Evolutionary conservation across 2,888 invertebrate species (phyloP), one percentile per base, ranked within the genome.

Genomic region (Parasteatoda lunata): DNA sequence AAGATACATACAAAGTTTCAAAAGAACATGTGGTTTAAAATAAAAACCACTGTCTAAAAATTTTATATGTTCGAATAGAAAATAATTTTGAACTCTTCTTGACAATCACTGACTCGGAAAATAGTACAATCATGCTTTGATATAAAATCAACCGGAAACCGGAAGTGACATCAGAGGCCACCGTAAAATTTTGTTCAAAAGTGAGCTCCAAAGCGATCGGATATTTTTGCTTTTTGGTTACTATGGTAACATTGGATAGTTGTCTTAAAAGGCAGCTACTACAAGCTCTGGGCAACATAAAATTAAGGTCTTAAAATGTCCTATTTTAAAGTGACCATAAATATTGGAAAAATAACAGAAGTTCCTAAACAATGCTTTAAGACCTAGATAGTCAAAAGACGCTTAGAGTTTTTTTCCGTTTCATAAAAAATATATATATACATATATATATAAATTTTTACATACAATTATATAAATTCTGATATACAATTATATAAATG

Each of bases 71-170:
- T 30, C 30, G 2, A 30, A 30, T 45, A 30, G 68, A 15, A 68
- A 68, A 68, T 68, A 15, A 30, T 68, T 68, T 15, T 70, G 70
- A 48, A 30, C 30, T 30, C 30, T 30, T 30, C 48, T 47, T 47
- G 70, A 54, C 15, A n/a, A 6, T 47, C 59, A 59, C 4, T 5
- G 11, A 6, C 59, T 8, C 15, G 30, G 48, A 75, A 52, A 72
- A 72, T 47, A 54, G 64, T 54, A 64, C 64, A 30, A 45, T 70
- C 52, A 45, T 78, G 15, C 9, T 69, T 52, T 59, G 15, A 68
- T 69, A 75, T 15, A 81, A 75, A 81, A 48, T 81, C 73, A 68
- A 30, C 75, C 68, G 70, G 69, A 81, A 81, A 75, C 75, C 59
- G 73, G 75, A 81, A 54, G 69, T 75, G 75, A 81, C 75, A 81